These are phyloP conservation scores for Rallus limicola DNA, from an alignment of 2,113 vertebrate genomes.

Conservation along the genomic window DNA sequence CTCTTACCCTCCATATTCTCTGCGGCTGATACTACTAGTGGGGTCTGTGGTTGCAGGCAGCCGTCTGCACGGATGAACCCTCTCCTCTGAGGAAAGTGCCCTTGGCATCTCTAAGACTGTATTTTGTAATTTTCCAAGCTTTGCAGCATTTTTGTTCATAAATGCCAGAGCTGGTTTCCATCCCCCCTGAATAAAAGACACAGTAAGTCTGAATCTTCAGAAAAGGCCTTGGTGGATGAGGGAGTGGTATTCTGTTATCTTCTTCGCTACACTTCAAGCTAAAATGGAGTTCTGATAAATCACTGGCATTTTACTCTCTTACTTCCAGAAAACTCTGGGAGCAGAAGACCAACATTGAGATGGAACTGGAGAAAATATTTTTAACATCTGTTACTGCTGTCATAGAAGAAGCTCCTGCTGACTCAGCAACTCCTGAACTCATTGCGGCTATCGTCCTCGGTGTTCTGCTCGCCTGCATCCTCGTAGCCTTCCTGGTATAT, in stretches of 20 bases:
- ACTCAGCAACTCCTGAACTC: neutral
- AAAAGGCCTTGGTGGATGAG: neutral
- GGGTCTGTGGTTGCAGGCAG: neutral
- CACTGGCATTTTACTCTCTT: neutral
- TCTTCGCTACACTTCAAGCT: neutral
- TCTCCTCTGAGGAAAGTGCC: neutral
- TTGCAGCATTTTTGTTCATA: neutral
- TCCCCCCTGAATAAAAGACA: neutral
- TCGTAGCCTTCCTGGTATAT: slow-evolving; percentile 43
- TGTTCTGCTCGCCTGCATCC: slow-evolving; percentile 55
- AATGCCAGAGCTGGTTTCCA: too few relatives aligned
- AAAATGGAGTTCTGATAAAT: neutral
- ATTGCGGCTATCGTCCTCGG: slow-evolving; percentile 26
- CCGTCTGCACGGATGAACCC: neutral
- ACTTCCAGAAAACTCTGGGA: slow-evolving; percentile 75
- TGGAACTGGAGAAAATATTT: slow-evolving; percentile 64
- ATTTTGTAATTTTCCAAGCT: neutral
- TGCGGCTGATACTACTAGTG: neutral
- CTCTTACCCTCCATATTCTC: neutral
- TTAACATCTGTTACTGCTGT: neutral
- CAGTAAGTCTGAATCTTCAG: accelerated
- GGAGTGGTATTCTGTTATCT: neutral
- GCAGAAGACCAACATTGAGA: slow-evolving; percentile 37
- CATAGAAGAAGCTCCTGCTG: neutral
- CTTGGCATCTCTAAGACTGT: neutral